Conservation (phyloP, 2,888 invertebrate species). For the Candidula unifasciata region DNA sequence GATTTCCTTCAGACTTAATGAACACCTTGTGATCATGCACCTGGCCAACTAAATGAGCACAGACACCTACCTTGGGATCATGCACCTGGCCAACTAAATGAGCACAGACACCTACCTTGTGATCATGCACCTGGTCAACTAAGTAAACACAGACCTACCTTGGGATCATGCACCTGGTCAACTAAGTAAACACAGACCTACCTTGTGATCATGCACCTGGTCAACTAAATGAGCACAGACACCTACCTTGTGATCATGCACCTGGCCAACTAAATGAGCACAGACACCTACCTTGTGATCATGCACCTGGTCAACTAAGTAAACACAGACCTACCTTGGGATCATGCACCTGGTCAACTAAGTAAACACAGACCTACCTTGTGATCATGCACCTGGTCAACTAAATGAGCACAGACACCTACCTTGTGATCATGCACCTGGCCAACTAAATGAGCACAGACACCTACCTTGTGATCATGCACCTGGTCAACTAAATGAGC, state of each 20-base stretch:
- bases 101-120: slow-evolving; percentile 84
- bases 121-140: slow-evolving; percentile 89
- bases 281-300: slow-evolving; percentile 85
- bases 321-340: slow-evolving; percentile 84
- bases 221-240: no score
- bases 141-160: slow-evolving; percentile 81
- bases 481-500: no score
- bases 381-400: slow-evolving; percentile 89
- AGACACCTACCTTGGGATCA: slow-evolving; percentile 85
- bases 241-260: slow-evolving; percentile 86
- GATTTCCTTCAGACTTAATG: no score
- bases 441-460: no score
- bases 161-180: slow-evolving; percentile 89
- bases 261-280: no score
- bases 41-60: no score
- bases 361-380: slow-evolving; percentile 82
- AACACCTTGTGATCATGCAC: slow-evolving; percentile 85
- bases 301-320: no score
- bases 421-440: slow-evolving; percentile 89
- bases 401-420: no score
- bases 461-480: slow-evolving; percentile 85
- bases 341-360: slow-evolving; percentile 88
- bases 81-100: no score
- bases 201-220: slow-evolving; percentile 88
- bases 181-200: no score